phyloP scores from a whole-genome alignment of 2,113 vertebrate species.

The Phalacrocorax carbo region DNA sequence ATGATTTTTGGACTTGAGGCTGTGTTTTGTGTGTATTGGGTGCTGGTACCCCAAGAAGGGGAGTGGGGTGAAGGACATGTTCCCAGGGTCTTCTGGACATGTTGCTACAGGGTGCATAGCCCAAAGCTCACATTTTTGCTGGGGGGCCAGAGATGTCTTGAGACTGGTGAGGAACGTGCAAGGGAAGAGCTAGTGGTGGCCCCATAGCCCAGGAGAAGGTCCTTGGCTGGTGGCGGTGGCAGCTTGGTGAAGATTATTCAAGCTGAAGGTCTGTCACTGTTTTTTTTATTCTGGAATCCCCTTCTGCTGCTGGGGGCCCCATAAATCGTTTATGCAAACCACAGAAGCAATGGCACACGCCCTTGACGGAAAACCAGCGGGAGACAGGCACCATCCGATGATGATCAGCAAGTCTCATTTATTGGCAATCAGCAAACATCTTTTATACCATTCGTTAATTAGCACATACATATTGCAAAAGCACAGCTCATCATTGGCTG shows the following conservation, averaged over 20 bases:
- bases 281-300: not conserved
- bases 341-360: rapidly evolving
- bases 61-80: not conserved
- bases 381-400: too few relatives aligned
- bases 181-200: not conserved
- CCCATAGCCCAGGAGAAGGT: not conserved
- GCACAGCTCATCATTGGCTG: too few relatives aligned
- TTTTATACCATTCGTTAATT: too few relatives aligned
- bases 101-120: not conserved
- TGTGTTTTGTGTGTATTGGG: not conserved
- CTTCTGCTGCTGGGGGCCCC: not conserved
- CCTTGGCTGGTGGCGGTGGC: not conserved
- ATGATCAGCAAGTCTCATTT: too few relatives aligned
- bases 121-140: not conserved
- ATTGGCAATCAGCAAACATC: too few relatives aligned
- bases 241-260: not conserved
- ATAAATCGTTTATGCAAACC: not conserved
- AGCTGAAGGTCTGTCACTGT: not conserved
- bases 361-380: too few relatives aligned
- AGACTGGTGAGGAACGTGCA: not conserved
- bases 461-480: too few relatives aligned
- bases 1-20: not conserved
- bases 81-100: not conserved
- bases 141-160: not conserved
- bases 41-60: not conserved